phyloP scores from a whole-genome alignment of 2,888 invertebrate species.

The Tetramorium bicarinatum region DNA sequence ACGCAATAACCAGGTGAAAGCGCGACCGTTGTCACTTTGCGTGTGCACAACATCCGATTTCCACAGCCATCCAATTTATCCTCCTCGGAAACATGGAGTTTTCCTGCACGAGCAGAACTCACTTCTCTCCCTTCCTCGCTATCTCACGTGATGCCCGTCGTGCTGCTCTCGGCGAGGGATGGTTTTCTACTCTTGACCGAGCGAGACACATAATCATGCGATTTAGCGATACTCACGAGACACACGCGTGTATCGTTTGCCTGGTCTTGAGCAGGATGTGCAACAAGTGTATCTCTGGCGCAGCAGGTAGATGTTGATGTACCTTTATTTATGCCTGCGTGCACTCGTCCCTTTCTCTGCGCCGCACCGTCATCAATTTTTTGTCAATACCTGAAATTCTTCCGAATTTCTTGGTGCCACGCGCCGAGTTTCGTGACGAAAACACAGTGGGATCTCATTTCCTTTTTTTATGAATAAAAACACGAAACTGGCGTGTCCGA shows the following conservation, averaged over 20 bases:
- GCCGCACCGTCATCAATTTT: not conserved
- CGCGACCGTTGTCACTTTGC: not conserved
- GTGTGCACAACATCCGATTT: constrained; percentile 25
- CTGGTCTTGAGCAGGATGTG: constrained; percentile 28
- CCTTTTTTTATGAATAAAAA: not conserved
- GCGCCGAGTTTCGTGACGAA: not conserved
- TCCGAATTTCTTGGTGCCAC: not conserved
- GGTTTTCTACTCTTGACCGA: not conserved
- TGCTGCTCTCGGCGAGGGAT: not conserved
- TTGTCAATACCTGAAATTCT: not conserved
- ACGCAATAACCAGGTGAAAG: constrained; percentile 24
- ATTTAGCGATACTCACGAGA: constrained; percentile 63
- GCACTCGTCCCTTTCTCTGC: too few relatives aligned
- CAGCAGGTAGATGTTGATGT: constrained; percentile 75
- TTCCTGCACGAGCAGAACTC: not conserved
- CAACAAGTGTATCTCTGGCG: constrained; percentile 68
- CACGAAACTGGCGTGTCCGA: not conserved
- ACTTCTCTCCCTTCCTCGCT: not conserved
- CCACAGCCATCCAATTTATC: not conserved
- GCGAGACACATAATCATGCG: constrained; percentile 66
- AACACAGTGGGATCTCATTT: not conserved
- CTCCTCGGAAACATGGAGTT: not conserved
- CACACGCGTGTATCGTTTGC: constrained; percentile 2
- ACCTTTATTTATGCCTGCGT: not conserved
- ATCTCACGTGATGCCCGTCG: not conserved